phyloP scores from a whole-genome alignment of 1,140 invertebrate genomes.

The Drosophila ogumai region DNA sequence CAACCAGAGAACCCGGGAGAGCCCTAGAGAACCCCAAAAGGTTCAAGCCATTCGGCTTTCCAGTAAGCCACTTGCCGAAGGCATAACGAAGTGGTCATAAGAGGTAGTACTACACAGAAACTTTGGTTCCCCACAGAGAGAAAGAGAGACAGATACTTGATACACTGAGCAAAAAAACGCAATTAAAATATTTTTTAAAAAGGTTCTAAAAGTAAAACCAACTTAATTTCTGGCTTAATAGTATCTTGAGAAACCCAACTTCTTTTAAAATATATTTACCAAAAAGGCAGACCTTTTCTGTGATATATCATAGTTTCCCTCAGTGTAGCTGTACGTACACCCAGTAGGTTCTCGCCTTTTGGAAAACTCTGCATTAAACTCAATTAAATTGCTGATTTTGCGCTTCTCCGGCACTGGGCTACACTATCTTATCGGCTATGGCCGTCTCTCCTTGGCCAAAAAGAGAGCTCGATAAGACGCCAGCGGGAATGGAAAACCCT shows the following conservation, averaged over 20 bases:
- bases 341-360: slow-evolving; percentile 5
- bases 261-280: too few species aligned
- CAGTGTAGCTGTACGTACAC: slow-evolving; percentile 1
- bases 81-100: slow-evolving; percentile 6
- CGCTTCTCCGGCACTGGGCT: slow-evolving; percentile 12
- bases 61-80: slow-evolving; percentile 8
- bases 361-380: slow-evolving; percentile 26
- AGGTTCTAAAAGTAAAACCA: not conserved
- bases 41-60: slow-evolving; percentile 2
- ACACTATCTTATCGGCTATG: slow-evolving; percentile 41
- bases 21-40: not conserved
- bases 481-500: slow-evolving; percentile 9
- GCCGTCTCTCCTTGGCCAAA: slow-evolving; percentile 41
- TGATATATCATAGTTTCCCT: not conserved
- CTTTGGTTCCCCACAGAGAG: not conserved
- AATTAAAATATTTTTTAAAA: not conserved
- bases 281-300: not conserved
- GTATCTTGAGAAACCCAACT: too few species aligned
- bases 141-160: not conserved
- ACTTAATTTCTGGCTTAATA: not conserved
- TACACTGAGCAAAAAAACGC: not conserved
- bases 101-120: not conserved
- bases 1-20: slow-evolving; percentile 9
- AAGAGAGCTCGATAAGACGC: slow-evolving; percentile 30
- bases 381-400: slow-evolving; percentile 42